phyloP scores from a whole-genome alignment of 2,888 invertebrate species.

The Xestobium rufovillosum region DNA sequence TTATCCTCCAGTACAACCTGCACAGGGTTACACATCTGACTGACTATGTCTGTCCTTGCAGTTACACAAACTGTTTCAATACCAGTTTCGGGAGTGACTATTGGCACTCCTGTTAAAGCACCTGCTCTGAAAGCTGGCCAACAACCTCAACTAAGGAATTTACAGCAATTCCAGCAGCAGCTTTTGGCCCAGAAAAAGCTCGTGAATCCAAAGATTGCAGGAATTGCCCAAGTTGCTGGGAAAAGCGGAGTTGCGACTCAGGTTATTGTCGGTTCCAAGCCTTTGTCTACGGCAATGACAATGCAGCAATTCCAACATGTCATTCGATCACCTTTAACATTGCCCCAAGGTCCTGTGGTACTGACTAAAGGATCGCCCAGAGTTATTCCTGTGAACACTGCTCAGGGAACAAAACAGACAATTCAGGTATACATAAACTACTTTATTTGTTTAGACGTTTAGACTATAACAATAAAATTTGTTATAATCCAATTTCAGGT shows the following conservation, averaged over 20 bases:
- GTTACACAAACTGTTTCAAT: conserved; percentile 46
- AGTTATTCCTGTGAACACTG: conserved; percentile 57
- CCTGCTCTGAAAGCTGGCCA: conserved; percentile 48
- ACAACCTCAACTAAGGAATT: conserved; percentile 57
- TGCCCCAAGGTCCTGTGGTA: conserved; percentile 52
- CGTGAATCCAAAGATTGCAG: conserved; percentile 54
- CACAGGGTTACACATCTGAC: too few species aligned
- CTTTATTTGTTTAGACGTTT: too few species aligned
- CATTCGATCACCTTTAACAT: conserved; percentile 43
- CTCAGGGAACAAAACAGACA: conserved; percentile 51
- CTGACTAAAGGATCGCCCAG: conserved; percentile 56
- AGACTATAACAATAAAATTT: too few species aligned
- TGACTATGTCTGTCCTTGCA: too few species aligned
- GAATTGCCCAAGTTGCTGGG: conserved; percentile 47
- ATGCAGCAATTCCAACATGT: conserved; percentile 71
- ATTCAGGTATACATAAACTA: too few species aligned
- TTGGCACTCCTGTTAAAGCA: conserved; percentile 40
- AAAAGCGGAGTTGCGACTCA: conserved; percentile 54
- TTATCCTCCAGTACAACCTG: too few species aligned
- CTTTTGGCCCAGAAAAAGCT: conserved; percentile 51
- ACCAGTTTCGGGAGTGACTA: conserved; percentile 45
- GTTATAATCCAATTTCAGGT: conserved; percentile 47
- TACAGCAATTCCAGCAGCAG: conserved; percentile 54
- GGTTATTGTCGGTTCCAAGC: conserved; percentile 61
- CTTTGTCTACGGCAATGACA: conserved; percentile 56